These are phyloP conservation scores for Acleris emargana DNA, from an alignment of 2,888 invertebrate species.

Conservation along the genomic window DNA sequence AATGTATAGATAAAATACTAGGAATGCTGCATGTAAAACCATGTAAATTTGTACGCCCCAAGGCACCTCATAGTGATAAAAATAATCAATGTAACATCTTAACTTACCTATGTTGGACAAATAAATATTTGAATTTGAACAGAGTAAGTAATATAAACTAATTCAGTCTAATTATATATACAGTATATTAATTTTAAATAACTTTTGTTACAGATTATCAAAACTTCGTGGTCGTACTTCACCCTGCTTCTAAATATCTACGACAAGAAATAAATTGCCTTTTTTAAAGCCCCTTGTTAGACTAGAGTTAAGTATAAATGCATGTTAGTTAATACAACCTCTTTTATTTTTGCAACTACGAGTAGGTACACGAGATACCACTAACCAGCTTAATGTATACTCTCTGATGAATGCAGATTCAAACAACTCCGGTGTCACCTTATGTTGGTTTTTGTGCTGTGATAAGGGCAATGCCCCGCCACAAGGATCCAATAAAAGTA, in stretches of 20 bases:
- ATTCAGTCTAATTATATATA: too few species aligned
- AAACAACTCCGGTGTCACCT: too few species aligned
- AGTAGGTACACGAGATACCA: not conserved
- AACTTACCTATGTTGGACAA: too few species aligned
- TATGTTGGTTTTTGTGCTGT: not conserved
- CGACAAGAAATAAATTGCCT: conserved; percentile 28
- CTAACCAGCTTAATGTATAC: not conserved
- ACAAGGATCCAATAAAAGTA: conserved; percentile 9
- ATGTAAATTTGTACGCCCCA: too few species aligned
- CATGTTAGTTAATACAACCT: not conserved
- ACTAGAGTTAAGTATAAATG: not conserved
- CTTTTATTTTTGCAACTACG: conserved; percentile 3
- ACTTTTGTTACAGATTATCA: conserved; percentile 55
- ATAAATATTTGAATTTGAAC: too few species aligned
- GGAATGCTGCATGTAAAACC: too few species aligned
- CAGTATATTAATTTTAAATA: not conserved
- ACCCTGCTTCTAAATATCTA: conserved; percentile 67
- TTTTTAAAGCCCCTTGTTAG: not conserved
- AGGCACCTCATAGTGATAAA: too few species aligned
- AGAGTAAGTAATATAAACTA: too few species aligned
- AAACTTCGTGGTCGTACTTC: conserved; percentile 72
- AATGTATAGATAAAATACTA: too few species aligned
- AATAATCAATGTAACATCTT: too few species aligned
- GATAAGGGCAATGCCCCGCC: not conserved
- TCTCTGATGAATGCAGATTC: not conserved